Evolutionary conservation across 2,888 invertebrate genomes (phyloP), one percentile per base, ranked within the genome.

Genomic region (Hydraecia micacea): DNA sequence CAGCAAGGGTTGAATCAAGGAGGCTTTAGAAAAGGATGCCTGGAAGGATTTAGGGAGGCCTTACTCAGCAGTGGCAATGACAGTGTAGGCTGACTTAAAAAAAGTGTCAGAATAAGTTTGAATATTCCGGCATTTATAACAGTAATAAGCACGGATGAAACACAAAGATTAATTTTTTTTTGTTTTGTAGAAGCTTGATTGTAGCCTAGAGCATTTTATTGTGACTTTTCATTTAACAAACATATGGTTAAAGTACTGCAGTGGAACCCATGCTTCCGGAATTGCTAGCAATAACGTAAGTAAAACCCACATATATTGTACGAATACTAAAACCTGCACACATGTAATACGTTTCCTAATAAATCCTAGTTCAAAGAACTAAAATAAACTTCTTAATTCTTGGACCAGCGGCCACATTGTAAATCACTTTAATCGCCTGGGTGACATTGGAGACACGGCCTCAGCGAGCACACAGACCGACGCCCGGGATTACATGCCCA

Each of bases 391-490:
- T 84, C 84, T 89, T 88, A 85, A 83, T 86, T 88, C 85, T 79
- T 83, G 79, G 88, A 75, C 82, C 66, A 74, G 84, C 84, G 79
- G 87, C 91, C 87, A 88, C 90, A 89, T 84, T 86, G 90, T 91
- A 91, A 91, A 91, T 91, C 92, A 91, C 89, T 90, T 89, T 91
- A 91, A 91, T 91, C 91, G 90, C 83, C 82, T 76, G 80, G 76
- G 85, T 89, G 90, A 90, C 92, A 89, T 73, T 58, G 81, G 69
- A 81, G 88, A 88, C 89, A 86, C 84, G 88, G 80, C 79, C 70
- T 86, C 88, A 79, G 84, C 85, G 89, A 89, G 86, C 77, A 82
- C 80, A 83, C 79, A 86, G 76, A 86, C 83, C 84, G 73, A 77
- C 83, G 68, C 63, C 42, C 49, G 75, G 89, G 89, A 88, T 88